phyloP scores from a whole-genome alignment of 2,113 vertebrate genomes.

The Diadophis punctatus region DNA sequence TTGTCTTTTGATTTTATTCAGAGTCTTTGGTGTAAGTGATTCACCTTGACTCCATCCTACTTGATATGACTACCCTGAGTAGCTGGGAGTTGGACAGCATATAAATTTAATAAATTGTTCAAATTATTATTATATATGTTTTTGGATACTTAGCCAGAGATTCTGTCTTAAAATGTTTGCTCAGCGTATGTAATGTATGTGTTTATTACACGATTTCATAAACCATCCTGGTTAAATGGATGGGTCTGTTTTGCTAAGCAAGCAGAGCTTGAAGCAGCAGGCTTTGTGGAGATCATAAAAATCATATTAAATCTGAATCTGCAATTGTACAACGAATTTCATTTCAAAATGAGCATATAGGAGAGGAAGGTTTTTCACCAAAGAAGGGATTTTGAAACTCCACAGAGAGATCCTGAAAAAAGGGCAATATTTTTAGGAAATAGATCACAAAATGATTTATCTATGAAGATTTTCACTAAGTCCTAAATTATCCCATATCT shows the following conservation, averaged over 20 bases:
- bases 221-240: neutral
- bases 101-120: neutral
- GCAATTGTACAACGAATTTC: neutral
- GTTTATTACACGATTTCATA: neutral
- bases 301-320: neutral
- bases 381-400: neutral
- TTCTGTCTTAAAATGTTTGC: neutral
- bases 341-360: neutral
- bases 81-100: neutral
- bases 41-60: neutral
- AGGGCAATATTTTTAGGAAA: neutral
- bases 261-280: neutral
- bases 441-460: neutral
- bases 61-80: neutral
- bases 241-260: neutral
- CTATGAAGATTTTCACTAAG: neutral
- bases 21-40: neutral
- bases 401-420: neutral
- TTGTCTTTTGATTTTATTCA: neutral
- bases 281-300: neutral
- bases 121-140: neutral
- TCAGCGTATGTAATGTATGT: neutral
- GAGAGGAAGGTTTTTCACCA: neutral
- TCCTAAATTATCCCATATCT: neutral
- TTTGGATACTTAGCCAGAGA: neutral